Conservation (phyloP, 2,888 invertebrate genomes). For the Herminia tarsipennalis region DNA sequence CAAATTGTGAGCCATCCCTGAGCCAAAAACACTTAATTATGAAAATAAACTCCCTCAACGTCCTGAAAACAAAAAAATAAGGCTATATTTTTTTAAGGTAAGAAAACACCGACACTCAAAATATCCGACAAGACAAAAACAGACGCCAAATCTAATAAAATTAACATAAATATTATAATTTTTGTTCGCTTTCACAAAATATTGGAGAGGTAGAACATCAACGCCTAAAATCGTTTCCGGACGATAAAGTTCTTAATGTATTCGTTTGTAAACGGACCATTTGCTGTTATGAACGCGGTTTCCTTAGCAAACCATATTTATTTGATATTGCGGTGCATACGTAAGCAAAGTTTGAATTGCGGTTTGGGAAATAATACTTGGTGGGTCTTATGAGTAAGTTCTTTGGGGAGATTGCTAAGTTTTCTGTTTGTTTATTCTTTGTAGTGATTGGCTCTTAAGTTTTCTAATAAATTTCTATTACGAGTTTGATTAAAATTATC, state of each 20-base stretch:
- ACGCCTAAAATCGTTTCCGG: conserved; percentile 57
- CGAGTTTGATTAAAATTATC: no score
- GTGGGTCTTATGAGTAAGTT: not conserved
- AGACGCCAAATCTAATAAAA: conserved; percentile 13
- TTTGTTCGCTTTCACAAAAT: conserved; percentile 19
- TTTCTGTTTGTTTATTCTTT: no score
- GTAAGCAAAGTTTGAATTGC: conserved; percentile 9
- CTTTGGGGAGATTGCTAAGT: not conserved
- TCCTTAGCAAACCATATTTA: conserved; percentile 63
- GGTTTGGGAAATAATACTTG: not conserved
- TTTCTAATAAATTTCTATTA: no score
- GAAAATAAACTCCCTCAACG: not conserved
- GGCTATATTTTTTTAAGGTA: not conserved
- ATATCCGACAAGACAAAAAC: not conserved
- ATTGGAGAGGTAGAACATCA: conserved; percentile 40
- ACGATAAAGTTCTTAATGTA: conserved; percentile 68
- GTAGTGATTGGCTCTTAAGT: no score
- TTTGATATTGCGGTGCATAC: conserved; percentile 52
- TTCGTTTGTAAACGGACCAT: conserved; percentile 68
- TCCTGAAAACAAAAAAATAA: conserved; percentile 1
- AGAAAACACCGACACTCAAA: not conserved
- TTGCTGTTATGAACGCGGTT: conserved; percentile 66
- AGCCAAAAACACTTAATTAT: not conserved
- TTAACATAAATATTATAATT: conserved; percentile 8
- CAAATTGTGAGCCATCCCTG: no score